These are phyloP conservation scores for Melopsittacus undulatus DNA, from an alignment of 2,797 vertebrate genomes.

Conservation along the genomic window DNA sequence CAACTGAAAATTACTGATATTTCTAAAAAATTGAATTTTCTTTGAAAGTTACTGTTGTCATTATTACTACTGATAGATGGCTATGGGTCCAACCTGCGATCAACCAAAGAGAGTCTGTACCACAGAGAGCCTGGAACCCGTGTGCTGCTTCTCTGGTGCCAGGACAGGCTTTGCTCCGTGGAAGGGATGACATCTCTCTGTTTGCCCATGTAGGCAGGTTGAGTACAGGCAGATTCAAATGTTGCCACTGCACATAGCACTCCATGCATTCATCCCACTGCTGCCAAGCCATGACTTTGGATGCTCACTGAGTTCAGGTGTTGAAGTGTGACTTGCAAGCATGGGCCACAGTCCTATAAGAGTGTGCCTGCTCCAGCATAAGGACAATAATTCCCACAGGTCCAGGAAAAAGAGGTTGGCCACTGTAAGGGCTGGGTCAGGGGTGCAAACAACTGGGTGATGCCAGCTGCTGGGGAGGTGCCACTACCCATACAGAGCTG, in stretches of 20 bases:
- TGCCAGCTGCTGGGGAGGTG: not conserved
- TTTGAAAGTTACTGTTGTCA: not conserved
- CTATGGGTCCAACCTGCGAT: not conserved
- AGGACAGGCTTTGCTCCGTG: not conserved
- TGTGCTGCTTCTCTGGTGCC: not conserved
- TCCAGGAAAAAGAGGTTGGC: not conserved
- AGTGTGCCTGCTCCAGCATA: not conserved
- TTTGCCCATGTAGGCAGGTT: not conserved
- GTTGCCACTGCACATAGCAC: not conserved
- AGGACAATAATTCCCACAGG: not conserved
- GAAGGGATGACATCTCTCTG: not conserved
- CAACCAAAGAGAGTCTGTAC: not conserved
- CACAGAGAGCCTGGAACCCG: not conserved
- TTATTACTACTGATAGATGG: not conserved
- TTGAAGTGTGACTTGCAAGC: not conserved
- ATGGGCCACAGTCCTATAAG: not conserved
- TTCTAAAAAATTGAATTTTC: not conserved
- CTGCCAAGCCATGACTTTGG: not conserved
- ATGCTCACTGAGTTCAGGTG: not conserved
- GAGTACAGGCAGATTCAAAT: not conserved
- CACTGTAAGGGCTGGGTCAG: not conserved
- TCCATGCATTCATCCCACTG: fast-evolving
- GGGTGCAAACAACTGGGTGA: not conserved
- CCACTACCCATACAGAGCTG: not conserved
- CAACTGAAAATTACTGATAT: not conserved